These are phyloP conservation scores for Sciurus vulgaris DNA, from an alignment of 2,797 vertebrate genomes.

Conservation along the genomic window DNA sequence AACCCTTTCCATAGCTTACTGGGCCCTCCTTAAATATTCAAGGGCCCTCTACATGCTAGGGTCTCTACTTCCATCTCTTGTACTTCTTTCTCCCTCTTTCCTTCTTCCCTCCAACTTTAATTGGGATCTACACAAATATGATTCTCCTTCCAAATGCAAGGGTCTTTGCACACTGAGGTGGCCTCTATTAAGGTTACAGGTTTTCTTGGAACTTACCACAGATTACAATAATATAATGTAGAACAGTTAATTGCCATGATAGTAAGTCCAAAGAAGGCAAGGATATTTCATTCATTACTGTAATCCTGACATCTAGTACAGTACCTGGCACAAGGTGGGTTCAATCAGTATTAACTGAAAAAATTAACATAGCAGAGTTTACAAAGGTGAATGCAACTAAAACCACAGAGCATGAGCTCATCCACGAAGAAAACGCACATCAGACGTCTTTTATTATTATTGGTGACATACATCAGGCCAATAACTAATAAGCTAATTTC, in stretches of 20 bases:
- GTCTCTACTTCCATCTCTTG: not conserved
- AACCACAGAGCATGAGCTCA: not conserved
- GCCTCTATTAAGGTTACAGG: not conserved
- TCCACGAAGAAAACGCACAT: not conserved
- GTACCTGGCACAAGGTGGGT: not conserved
- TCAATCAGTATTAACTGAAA: not conserved
- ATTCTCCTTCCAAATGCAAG: not conserved
- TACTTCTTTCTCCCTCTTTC: not conserved
- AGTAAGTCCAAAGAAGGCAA: not conserved
- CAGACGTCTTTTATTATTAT: not conserved
- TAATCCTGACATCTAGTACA: not conserved
- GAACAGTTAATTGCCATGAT: not conserved
- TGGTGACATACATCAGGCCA: not conserved
- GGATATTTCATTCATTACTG: not conserved
- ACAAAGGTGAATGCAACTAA: not conserved
- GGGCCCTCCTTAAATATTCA: not conserved
- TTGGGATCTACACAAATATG: not conserved
- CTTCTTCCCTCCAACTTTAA: not conserved
- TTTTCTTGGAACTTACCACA: not conserved
- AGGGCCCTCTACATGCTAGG: not conserved
- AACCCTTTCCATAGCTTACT: not conserved
- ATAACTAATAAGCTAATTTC: not conserved
- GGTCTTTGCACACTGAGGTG: not conserved
- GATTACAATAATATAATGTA: not conserved
- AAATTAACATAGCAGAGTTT: not conserved